Conservation (phyloP, 92 coral and sea anemone genomes). For the Paramuricea clavata region DNA sequence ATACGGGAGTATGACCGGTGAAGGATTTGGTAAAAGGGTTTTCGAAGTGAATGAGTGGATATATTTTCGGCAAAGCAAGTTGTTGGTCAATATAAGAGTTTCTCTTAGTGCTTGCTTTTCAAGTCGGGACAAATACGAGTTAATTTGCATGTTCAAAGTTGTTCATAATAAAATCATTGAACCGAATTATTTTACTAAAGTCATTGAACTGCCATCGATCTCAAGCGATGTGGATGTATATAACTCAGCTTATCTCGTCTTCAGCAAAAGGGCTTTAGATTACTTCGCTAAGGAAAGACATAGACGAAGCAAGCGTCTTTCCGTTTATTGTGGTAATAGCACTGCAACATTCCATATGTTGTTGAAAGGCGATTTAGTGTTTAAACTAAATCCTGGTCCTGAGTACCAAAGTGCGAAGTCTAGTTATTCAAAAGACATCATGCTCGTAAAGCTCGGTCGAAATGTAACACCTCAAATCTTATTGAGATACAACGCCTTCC, state of each 20-base stretch:
- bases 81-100: not conserved
- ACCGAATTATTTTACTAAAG: no score
- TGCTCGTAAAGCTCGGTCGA: no score
- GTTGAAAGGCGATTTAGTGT: not conserved
- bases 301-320: not conserved
- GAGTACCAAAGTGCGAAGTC: not conserved
- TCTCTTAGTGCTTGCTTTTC: not conserved
- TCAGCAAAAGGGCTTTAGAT: no score
- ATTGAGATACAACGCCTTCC: slow-evolving; percentile 22
- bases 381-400: not conserved
- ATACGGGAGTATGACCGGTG: not conserved
- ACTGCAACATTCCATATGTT: not conserved
- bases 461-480: slow-evolving; percentile 38
- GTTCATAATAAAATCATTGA: no score
- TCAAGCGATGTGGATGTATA: no score
- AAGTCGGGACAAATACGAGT: not conserved
- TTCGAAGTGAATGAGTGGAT: not conserved
- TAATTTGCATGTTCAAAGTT: not conserved
- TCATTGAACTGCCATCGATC: no score
- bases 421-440: no score
- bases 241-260: no score
- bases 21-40: no score
- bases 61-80: not conserved
- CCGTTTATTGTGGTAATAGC: not conserved
- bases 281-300: no score